phyloP scores from a whole-genome alignment of 2,797 vertebrate genomes.

The Chanos chanos region DNA sequence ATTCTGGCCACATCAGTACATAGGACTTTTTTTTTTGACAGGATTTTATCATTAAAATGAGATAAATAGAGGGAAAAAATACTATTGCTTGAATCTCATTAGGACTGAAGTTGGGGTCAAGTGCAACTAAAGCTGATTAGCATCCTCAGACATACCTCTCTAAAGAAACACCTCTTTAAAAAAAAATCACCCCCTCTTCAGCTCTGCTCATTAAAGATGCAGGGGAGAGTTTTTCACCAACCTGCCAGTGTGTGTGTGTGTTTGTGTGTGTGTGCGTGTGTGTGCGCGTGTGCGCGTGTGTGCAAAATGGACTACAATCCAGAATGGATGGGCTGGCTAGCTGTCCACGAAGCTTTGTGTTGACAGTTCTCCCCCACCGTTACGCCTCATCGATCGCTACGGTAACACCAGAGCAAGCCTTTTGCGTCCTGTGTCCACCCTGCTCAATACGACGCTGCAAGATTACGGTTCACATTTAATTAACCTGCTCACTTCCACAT shows the following conservation, averaged over 20 bases:
- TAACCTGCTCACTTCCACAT: constrained; percentile 15
- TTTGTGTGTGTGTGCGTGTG: too few species aligned
- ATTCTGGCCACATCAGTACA: too few species aligned
- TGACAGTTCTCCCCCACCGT: not conserved
- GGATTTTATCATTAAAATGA: too few species aligned
- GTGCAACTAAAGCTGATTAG: too few species aligned
- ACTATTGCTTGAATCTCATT: too few species aligned
- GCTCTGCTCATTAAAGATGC: not conserved
- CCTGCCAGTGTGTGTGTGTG: not conserved
- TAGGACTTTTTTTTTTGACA: too few species aligned
- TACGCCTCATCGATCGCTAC: constrained; percentile 2
- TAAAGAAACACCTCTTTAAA: not conserved
- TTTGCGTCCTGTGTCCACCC: not conserved
- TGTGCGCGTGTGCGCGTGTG: not conserved
- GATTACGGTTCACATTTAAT: constrained; percentile 30
- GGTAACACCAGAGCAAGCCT: not conserved
- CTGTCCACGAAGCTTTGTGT: not conserved
- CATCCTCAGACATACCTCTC: too few species aligned
- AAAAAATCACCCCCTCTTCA: not conserved
- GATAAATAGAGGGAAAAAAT: too few species aligned
- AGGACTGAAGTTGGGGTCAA: too few species aligned
- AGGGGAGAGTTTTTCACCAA: not conserved
- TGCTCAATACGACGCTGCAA: constrained; percentile 10
- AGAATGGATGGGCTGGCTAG: constrained; percentile 3
- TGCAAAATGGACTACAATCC: not conserved